These are phyloP conservation scores for Eupithecia dodoneata DNA, from an alignment of 2,888 invertebrate genomes.

Conservation along the genomic window DNA sequence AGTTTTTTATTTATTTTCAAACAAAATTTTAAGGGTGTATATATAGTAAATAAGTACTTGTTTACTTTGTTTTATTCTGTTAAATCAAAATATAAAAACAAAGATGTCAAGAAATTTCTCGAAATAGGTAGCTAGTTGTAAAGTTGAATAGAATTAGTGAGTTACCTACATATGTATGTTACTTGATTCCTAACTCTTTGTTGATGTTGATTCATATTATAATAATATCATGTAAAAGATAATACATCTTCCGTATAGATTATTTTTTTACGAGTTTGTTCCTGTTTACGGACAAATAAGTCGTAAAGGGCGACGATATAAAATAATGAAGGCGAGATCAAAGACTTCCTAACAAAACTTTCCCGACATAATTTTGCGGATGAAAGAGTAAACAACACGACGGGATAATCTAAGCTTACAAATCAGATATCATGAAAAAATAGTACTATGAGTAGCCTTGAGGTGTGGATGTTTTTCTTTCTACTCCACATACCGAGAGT, in stretches of 20 bases:
- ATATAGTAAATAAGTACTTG: too few relatives aligned
- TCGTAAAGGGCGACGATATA: constrained; percentile 33
- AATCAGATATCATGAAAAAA: not conserved
- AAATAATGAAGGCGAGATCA: constrained; percentile 33
- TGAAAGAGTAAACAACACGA: constrained; percentile 9
- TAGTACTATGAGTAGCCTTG: not conserved
- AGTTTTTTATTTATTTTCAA: too few relatives aligned
- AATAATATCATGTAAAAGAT: not conserved
- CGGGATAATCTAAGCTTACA: constrained; percentile 1
- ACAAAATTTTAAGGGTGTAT: too few relatives aligned
- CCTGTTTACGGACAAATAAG: constrained; percentile 36
- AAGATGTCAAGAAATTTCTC: not conserved
- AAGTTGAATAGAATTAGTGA: not conserved
- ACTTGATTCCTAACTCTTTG: not conserved
- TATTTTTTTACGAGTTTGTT: constrained; percentile 31
- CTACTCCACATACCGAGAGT: not conserved
- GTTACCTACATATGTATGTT: not conserved
- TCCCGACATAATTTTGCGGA: constrained; percentile 13
- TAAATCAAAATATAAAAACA: not conserved
- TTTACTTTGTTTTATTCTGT: too few relatives aligned
- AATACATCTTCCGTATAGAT: constrained; percentile 10
- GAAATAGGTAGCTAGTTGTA: not conserved
- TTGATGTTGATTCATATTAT: constrained; percentile 9
- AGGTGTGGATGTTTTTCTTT: not conserved
- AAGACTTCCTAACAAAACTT: constrained; percentile 26